Evolutionary conservation across 2,888 invertebrate genomes (phyloP), one percentile per base, ranked within the genome.

Genomic region (Phengaris arion): DNA sequence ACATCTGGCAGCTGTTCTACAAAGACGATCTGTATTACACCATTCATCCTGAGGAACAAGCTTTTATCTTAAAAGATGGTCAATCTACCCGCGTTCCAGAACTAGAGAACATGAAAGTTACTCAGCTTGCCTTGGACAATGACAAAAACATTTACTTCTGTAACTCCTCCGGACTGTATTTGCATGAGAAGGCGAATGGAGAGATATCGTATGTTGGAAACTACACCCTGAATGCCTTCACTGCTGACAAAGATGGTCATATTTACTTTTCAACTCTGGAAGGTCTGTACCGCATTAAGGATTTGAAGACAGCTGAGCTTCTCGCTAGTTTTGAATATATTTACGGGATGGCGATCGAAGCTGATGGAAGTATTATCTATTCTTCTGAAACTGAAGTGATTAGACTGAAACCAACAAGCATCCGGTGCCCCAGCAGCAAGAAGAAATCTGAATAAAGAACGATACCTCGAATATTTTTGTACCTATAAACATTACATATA

Each of bases 1-100:
- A 83, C 73, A 84, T 91, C 69, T 92, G 92, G 92, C 91, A 92
- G 81, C 80, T 92, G 81, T 91, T 90, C 75, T 88, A 81, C 76
- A 87, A 86, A 75, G 83, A 88, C 45, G 82, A 83, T 13, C 77
- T 92, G 0, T 92, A 89, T 79, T 91, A 86, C 77, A 86, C 89
- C 2, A 85, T 83, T 0, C 89, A 86, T 64, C 80, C 82, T 69
- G 76, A 78, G 5, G 82, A 82, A 75, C 57, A 77, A 12, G 77
- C 79, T 7, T 81, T 80, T 72, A 64, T 80, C 4, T 79, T 74
- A 45, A 80, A 79, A 54, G 76, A 81, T 46, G 80, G 79, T 46
- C 46, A 69, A 12, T 57, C 73, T 12, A 57, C 78, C 75, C 77
- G 74, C 74, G 77, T 83, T 7, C 77, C 79, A 10, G 79, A 83